A percentile compares a stretch with the other conserved stretches of the same genome.
These are phyloP conservation scores for Hippocampus zosterae DNA, from an alignment of 2,113 vertebrate species.

Conservation along the genomic window DNA sequence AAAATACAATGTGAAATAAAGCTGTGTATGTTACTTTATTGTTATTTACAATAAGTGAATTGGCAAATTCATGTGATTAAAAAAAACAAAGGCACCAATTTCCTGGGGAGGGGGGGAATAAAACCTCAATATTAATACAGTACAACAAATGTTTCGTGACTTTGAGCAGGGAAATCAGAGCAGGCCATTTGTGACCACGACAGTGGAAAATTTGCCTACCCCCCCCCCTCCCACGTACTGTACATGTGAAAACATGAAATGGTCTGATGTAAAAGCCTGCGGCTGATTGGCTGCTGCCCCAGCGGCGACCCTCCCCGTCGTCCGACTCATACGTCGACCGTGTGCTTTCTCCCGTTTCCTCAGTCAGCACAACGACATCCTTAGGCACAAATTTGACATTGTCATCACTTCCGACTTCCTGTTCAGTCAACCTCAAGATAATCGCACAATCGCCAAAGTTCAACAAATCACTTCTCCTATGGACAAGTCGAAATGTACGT, in stretches of 20 bases:
- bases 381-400: constrained; percentile 22
- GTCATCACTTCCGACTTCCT: constrained; percentile 56
- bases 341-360: constrained; percentile 29
- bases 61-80: too few relatives aligned
- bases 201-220: too few relatives aligned
- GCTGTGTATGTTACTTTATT: too few relatives aligned
- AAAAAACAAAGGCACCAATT: too few relatives aligned
- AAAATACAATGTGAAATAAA: too few relatives aligned
- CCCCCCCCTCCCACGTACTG: too few relatives aligned
- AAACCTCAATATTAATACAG: neutral
- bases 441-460: neutral
- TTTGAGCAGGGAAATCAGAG: neutral
- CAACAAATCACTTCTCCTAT: neutral
- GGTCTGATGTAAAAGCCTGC: neutral
- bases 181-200: neutral
- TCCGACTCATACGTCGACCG: neutral
- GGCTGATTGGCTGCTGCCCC: constrained; percentile 11
- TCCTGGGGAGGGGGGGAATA: neutral
- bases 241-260: neutral
- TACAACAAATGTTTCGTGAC: neutral
- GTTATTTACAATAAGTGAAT: too few relatives aligned
- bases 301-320: neutral
- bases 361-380: constrained; percentile 48
- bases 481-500: neutral
- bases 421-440: constrained; percentile 14